phyloP scores from a whole-genome alignment of 1,140 invertebrate genomes.

The Drosophila kikkawai region DNA sequence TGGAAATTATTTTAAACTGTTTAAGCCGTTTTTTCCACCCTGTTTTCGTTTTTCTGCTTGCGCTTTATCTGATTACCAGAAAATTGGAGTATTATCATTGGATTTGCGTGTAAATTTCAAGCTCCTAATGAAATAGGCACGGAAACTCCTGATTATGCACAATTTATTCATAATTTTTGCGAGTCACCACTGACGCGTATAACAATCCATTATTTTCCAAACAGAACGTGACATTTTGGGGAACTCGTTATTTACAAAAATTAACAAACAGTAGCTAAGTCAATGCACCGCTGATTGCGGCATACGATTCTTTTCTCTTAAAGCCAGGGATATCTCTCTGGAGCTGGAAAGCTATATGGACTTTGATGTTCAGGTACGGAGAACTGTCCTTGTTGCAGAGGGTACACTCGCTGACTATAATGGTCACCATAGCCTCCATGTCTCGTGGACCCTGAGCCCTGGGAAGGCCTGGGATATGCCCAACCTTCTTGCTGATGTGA shows the following conservation, averaged over 20 bases:
- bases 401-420: not conserved
- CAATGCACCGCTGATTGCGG: no score
- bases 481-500: no score
- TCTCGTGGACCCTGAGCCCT: not conserved
- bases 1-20: conserved; percentile 64
- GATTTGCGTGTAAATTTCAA: conserved; percentile 5
- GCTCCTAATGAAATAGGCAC: conserved; percentile 11
- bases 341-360: not conserved
- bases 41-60: conserved; percentile 10
- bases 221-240: not conserved
- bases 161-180: conserved; percentile 19
- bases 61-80: conserved; percentile 18
- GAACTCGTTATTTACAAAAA: conserved; percentile 3
- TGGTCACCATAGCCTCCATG: conserved; percentile 14
- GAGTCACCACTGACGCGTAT: not conserved
- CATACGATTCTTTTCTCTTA: not conserved
- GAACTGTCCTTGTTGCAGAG: no score
- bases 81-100: conserved; percentile 27
- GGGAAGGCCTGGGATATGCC: not conserved
- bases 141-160: not conserved
- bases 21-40: conserved; percentile 22
- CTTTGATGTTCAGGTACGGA: no score
- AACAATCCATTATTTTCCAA: not conserved
- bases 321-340: conserved; percentile 23
- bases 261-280: not conserved